phyloP scores from a whole-genome alignment of 2,888 invertebrate genomes.

The Dicranocentrus wangi region DNA sequence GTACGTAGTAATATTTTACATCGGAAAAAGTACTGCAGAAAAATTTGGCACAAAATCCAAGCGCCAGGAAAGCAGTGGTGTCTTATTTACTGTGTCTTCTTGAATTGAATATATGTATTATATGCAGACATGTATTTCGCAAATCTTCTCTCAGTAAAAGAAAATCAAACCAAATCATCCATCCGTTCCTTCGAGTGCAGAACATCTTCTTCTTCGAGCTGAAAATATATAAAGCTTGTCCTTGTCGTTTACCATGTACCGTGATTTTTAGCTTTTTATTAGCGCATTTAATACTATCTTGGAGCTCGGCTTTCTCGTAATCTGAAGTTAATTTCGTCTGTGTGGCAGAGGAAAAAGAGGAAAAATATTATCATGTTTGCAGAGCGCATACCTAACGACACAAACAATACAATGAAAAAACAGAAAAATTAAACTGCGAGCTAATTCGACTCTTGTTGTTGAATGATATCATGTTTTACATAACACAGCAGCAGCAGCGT shows the following conservation, averaged over 20 bases:
- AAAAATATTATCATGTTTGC: no score
- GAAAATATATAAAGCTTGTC: conserved; percentile 22
- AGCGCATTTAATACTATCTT: not conserved
- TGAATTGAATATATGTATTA: not conserved
- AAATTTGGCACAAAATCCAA: conserved; percentile 33
- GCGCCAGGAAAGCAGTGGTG: no score
- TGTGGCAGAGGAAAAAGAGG: no score
- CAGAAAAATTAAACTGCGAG: no score
- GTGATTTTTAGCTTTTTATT: conserved; percentile 9
- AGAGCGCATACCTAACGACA: no score
- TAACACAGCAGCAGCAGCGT: no score
- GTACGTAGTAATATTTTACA: conserved; percentile 11
- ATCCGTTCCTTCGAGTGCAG: not conserved
- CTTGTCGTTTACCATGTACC: conserved; percentile 19
- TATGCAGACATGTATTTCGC: not conserved
- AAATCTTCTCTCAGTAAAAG: no score
- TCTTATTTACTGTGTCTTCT: conserved; percentile 13
- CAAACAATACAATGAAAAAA: no score
- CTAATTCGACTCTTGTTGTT: not conserved
- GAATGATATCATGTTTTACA: conserved; percentile 5
- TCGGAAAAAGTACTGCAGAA: conserved; percentile 29
- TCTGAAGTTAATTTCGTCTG: no score
- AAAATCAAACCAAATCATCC: conserved; percentile 9
- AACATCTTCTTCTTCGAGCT: not conserved
- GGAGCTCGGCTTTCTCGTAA: no score